phyloP scores from a whole-genome alignment of 2,113 vertebrate genomes.

The Alectura lathami region DNA sequence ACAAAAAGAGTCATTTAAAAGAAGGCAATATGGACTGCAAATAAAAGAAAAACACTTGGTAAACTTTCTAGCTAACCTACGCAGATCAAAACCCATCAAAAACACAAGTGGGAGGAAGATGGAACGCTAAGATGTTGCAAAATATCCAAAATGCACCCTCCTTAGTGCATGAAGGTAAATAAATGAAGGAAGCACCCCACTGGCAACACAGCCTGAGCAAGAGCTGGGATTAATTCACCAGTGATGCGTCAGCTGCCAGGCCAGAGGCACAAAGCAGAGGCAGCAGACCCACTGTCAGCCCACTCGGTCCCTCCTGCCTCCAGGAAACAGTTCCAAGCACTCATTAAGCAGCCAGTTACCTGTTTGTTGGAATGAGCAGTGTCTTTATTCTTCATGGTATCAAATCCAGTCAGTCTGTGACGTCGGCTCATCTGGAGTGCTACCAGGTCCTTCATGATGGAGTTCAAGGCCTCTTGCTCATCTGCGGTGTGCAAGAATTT shows the following conservation, averaged over 20 bases:
- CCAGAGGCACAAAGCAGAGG: neutral
- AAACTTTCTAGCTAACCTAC: neutral
- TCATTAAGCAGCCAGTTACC: slow-evolving; percentile 59
- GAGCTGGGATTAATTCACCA: neutral
- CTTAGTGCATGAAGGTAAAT: neutral
- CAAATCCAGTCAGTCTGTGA: slow-evolving; percentile 81
- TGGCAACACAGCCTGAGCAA: neutral
- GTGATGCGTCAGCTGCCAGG: neutral
- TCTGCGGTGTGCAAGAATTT: slow-evolving; percentile 76
- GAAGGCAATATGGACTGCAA: neutral
- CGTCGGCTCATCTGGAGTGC: slow-evolving; percentile 93
- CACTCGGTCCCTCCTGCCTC: neutral
- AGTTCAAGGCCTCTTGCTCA: slow-evolving; percentile 95
- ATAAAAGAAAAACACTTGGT: neutral
- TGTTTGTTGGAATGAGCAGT: slow-evolving; percentile 80
- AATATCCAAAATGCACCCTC: neutral
- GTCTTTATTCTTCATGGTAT: slow-evolving; percentile 87
- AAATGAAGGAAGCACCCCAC: neutral
- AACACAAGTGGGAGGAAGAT: rapidly evolving
- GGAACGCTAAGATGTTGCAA: neutral
- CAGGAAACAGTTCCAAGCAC: rapidly evolving
- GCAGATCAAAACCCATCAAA: neutral
- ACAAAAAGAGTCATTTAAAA: neutral
- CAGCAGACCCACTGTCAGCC: neutral
- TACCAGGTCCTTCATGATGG: slow-evolving; percentile 99